Evolutionary conservation across 2,113 vertebrate species (phyloP), one percentile per base, ranked within the genome.

Genomic region (Haplotaxodon microlepis): DNA sequence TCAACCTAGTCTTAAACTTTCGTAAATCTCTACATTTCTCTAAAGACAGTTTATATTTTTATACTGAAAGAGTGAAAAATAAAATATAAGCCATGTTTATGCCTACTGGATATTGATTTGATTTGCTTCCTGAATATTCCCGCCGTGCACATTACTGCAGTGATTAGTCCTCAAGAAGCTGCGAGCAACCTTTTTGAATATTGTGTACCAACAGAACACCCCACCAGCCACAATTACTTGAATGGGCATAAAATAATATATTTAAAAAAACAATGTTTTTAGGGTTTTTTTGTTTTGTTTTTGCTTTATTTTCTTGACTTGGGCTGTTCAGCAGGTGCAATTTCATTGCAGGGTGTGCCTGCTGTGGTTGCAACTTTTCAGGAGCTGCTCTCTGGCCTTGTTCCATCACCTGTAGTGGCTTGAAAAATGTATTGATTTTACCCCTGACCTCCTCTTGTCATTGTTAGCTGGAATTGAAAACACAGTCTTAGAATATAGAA

Each of bases 371-470:
- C 61, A 84, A 53, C 24, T 2, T 84, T 54, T 66, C 85, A 47
- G 66, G 36, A 89, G 82, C 86, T 83, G 56, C 82, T 86, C 36
- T 51, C 69, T 89, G 82, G 84, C 85, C 86, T 29, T 53, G 73
- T 6, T 86, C 57, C 79, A 87, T 73, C 21, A 38, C 56, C 63
- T 79, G 19, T 29, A 27, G 66, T 84, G 45, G 45, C 69, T 84
- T 87, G 45, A 91, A 87, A 89, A 85, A 84, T 66, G 1, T 40
- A 88, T 92, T 73, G 81, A 91, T 61, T 63, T 40, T 86, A 83
- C 50, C 42, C 82, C 40, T 69, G 81, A 56, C 76, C 50, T 66
- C 42, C 2, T 81, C 31, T 57, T 87, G 87, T 89, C 89, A 85
- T 87, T 90, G 86, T 82, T 82, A 82, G 4, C 78, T 82, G 38